Evolutionary conservation across 2,797 vertebrate genomes (phyloP), one percentile per base, ranked within the genome.

Genomic region (Peromyscus nudipes): DNA sequence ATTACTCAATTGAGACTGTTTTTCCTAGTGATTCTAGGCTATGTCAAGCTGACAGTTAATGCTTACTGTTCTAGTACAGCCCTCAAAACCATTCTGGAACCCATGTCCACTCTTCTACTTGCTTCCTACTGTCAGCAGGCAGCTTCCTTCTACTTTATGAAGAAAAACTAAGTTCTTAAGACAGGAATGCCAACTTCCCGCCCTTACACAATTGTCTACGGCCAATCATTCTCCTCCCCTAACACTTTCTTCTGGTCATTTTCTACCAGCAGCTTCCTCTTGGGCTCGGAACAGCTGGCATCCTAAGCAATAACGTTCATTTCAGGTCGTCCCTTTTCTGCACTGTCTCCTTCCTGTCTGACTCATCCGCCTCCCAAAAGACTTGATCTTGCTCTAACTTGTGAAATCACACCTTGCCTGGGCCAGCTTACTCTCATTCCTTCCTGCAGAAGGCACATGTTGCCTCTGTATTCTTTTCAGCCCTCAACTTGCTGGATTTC

Each of bases 201-300:
- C 13, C n/a, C 67, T 83, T 29, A 40, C 31, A 71, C n/a, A 55
- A 3, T 21, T 52, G 34, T 43, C 71, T 65, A 34, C 0, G 25
- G 1, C 10, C 16, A 52, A 37, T 6, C 25, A 67, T 69, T 17
- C 21, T 43, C 71, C 17, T 92, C 89, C 40, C 31, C 80, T 67
- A 49, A 79, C n/a, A 83, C 46, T 79, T 86, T 21, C 46, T 46
- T 52, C 75, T 92, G 67, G 37, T 89, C 49, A 84, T 94, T 77
- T 69, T 80, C 69, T 55, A 11, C 16, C 52, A 43, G 52, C n/a
- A 62, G 13, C 37, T 77, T 94, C 73, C 83, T 73, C 65, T 79
- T 57, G 84, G 52, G 82, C 57, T 90, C 71, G 29, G 73, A 96
- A 67, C 55, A 77, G 37, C n/a, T 87, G 92, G 29, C 31, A 57